Evolutionary conservation across 1,140 invertebrate species (phyloP), one percentile per base, ranked within the genome.

Genomic region (Penaeus indicus): DNA sequence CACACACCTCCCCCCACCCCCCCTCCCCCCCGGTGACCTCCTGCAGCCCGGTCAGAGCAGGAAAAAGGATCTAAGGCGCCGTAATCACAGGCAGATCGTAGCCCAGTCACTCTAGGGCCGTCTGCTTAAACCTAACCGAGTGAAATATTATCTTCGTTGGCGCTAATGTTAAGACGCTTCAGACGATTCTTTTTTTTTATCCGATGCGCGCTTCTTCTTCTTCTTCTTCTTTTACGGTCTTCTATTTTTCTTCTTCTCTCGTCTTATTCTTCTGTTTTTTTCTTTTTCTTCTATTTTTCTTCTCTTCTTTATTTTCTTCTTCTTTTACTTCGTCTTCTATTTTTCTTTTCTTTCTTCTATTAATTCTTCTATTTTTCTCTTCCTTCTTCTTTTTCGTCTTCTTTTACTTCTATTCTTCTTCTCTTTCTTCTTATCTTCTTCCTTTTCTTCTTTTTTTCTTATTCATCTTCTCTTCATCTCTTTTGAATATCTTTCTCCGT

Each of bases 81-180:
- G 54, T 54, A 54, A 54, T 54, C 54, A 54, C 69, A 75, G 67
- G 60, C 72, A 77, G 60, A 80, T 83, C 67, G 67, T 83, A 83
- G 81, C 82, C 87, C 47, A 88, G 86, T 88, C 86, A 88, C 86
- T 67, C 62, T 47, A 64, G 80, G 47, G 47, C 62, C 83, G 86
- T 88, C 86, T 82, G 64, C 86, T 83, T 88, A 88, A 88, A 88
- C 86, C 86, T 88, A 88, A 88, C 86, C 79, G 83, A 88, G 86
- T 88, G 86, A 88, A 88, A 88, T 88, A 88, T 88, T 83, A 83
- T 88, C 86, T 47, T 32, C 72, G 10, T 11, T 8, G 54, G 38
- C 21, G 75, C 60, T 64, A 64, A 83, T 64, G 81, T 54, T 83
- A 47, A 64, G 81, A 67, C 80, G 54, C 54, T 54, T 11, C 1